Percentiles rank a stretch among this genome's conserved stretches.
These are phyloP conservation scores for Aplochiton taeniatus DNA, from an alignment of 2,797 vertebrate genomes.

Conservation along the genomic window DNA sequence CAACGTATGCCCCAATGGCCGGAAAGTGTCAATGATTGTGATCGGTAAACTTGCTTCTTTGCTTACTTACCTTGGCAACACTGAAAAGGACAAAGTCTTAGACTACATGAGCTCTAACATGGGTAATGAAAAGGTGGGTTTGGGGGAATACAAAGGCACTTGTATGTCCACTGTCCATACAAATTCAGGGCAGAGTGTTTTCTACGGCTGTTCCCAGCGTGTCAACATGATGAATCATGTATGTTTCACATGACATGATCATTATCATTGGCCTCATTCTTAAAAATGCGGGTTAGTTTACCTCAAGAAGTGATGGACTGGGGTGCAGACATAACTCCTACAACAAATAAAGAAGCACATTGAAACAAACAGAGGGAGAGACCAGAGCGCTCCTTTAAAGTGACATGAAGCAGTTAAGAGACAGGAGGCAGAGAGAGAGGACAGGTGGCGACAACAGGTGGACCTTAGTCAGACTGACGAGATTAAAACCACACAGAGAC, in stretches of 20 bases:
- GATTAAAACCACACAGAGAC: constrained; percentile 13
- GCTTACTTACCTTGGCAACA: constrained; percentile 12
- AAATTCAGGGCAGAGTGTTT: background rate
- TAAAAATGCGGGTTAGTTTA: constrained; percentile 60
- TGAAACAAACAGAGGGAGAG: constrained; percentile 57
- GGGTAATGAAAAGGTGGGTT: constrained; percentile 21
- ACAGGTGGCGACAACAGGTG: constrained; percentile 29
- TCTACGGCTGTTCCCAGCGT: constrained; percentile 6
- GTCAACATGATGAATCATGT: constrained; percentile 31
- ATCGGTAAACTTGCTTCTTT: constrained; percentile 1
- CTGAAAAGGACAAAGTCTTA: background rate
- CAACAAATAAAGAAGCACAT: constrained; percentile 66
- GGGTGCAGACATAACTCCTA: constrained; percentile 79
- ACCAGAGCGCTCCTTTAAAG: background rate
- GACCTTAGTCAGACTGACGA: constrained; percentile 23
- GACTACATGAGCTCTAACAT: constrained; percentile 6
- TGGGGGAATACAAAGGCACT: constrained; percentile 18
- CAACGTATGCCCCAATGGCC: too few species aligned
- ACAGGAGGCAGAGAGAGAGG: constrained; percentile 43
- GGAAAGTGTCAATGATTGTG: too few species aligned
- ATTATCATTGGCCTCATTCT: constrained; percentile 32
- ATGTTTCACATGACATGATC: constrained; percentile 22
- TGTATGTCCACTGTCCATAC: constrained; percentile 7
- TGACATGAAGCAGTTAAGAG: constrained; percentile 8
- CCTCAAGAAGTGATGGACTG: constrained; percentile 77